Evolutionary conservation across 2,113 vertebrate genomes (phyloP).

Genomic region (Ellobius talpinus): DNA sequence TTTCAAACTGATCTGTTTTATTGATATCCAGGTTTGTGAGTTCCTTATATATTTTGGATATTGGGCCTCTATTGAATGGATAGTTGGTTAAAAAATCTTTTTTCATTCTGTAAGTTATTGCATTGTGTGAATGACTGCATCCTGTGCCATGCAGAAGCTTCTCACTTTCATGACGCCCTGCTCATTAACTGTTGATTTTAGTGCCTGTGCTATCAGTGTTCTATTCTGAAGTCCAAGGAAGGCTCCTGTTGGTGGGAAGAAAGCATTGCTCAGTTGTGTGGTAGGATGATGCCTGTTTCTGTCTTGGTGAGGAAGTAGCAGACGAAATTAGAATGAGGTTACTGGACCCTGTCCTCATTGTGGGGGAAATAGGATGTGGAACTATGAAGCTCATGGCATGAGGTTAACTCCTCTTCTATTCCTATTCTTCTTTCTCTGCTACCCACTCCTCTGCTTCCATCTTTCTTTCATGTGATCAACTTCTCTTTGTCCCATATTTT

Average conservation of each 20-base stretch:
- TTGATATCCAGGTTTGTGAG: background rate
- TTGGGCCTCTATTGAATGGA: background rate
- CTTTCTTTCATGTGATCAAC: background rate
- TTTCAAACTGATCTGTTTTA: background rate
- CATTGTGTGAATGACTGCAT: too few species aligned
- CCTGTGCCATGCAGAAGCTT: background rate
- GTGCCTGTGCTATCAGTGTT: background rate
- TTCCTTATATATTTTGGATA: background rate
- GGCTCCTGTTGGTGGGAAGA: too few species aligned
- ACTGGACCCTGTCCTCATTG: background rate
- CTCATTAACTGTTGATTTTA: background rate
- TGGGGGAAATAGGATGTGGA: background rate
- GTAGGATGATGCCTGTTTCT: background rate
- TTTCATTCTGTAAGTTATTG: background rate
- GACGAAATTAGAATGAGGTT: background rate
- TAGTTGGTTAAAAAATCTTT: background rate
- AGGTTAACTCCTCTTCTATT: background rate
- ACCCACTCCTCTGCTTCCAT: background rate
- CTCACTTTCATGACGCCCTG: background rate
- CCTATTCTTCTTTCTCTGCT: accelerated
- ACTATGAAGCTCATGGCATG: background rate
- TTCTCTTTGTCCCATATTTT: background rate
- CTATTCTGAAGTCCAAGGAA: background rate
- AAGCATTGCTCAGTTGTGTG: background rate
- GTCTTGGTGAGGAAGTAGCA: background rate